Evolutionary conservation across 2,888 invertebrate species (phyloP).

Genomic region (Bombylius major): DNA sequence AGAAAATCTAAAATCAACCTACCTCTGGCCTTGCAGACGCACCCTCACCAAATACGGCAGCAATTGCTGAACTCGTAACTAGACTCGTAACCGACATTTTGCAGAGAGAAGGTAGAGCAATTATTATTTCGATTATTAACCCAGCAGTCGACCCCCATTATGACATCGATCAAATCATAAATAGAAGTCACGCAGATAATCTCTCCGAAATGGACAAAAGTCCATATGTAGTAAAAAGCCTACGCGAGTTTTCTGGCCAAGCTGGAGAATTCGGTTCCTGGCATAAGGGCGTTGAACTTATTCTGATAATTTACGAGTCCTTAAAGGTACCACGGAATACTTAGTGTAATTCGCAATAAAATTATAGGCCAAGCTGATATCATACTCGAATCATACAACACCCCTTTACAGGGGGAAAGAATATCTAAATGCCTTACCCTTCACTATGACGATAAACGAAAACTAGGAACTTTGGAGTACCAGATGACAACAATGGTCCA

Average conservation of each 20-base stretch:
- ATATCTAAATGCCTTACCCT: constrained; percentile 5
- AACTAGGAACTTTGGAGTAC: constrained; percentile 11
- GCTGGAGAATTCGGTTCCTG: constrained; percentile 7
- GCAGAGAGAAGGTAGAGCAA: not conserved
- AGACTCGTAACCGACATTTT: not conserved
- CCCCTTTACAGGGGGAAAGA: constrained; percentile 5
- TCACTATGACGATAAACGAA: constrained; percentile 12
- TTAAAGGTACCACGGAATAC: constrained; percentile 7
- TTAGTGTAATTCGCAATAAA: constrained; percentile 2
- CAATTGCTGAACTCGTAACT: no score
- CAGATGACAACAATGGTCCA: constrained; percentile 12
- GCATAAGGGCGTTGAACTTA: constrained; percentile 10
- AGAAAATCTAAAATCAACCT: no score
- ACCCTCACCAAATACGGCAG: no score
- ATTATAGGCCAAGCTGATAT: constrained; percentile 2
- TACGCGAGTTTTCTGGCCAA: constrained; percentile 8
- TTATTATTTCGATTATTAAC: constrained; percentile 2
- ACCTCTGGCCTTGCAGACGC: no score
- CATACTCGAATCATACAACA: constrained; percentile 6
- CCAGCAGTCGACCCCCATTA: not conserved
- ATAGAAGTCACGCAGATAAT: not conserved
- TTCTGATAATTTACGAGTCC: constrained; percentile 5
- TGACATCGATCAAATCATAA: not conserved
- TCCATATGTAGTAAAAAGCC: constrained; percentile 8
- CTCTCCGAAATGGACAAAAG: constrained; percentile 5